Base-by-base conservation (phyloP, 2,797 vertebrate genomes). In the Eulemur rubriventer region DNA sequence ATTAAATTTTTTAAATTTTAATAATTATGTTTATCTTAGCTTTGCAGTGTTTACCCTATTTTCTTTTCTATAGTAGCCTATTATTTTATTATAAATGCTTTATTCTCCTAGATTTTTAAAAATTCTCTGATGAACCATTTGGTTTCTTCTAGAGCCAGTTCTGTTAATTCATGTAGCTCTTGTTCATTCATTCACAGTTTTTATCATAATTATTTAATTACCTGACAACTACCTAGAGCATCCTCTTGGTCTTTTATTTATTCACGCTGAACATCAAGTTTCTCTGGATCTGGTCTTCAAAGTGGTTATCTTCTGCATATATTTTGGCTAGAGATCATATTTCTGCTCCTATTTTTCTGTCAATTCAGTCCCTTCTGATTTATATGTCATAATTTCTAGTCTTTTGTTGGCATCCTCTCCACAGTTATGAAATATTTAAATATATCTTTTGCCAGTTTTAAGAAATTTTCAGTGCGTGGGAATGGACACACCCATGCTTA, bases 381-480 rank as follows among this genome's bases (percentile, higher is more conserved):
- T 84, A 41, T 92, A 26, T 94, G 7, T 96, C 35, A 83, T 35
- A 50, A 69, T 67, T 80, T 83, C 67, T 93, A 87, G 30, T 43
- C 43, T 33, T 93, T 84, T 87, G 18, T 89, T 89, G n/a, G 13
- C 41, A 22, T 14, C 13, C 5, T 95, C 11, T 76, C 52, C 55
- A 82, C 48, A 67, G 24, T 59, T 65, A 46, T 30, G 26, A 81
- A 79, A 24, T 96, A 88, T 65, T 96, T 96, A 35, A 3, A 38
- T 89, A 63, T 63, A 52, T 59, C 4, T 82, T 83, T 95, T 89
- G 14, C 65, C 30, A 80, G 20, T 92, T 95, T 96, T 78, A 95
- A 82, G 79, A 38, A 61, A 80, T 79, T 80, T 95, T 95, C 38
- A 85, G 20, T 90, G 35, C 16, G 17, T 82, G 18, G 22, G 9